Evolutionary conservation across 2,113 vertebrate genomes (phyloP), one percentile per base, ranked within the genome.

Genomic region (Phylloscopus whistleri): DNA sequence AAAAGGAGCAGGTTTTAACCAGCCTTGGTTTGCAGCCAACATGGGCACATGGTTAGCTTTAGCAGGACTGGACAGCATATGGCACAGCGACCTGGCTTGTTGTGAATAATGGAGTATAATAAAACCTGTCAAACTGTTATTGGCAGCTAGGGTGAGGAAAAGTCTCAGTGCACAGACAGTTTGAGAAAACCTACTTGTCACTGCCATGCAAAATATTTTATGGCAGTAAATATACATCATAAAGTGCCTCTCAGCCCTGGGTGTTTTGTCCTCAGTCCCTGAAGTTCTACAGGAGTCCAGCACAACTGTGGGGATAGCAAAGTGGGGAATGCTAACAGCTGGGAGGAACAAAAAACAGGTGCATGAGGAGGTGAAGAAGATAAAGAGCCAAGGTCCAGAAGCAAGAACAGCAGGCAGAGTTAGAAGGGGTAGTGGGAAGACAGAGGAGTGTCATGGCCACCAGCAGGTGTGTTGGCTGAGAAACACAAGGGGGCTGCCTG

Each of bases 31-130:
- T 81, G 86, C 85, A 95, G 95, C 96, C 95, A 97, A 90, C 52
- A 46, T 49, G 73, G 94, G 83, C 94, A 96, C 93, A 94, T 96
- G 93, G 83, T 96, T 95, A 93, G 93, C 95, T 97, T 94, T 90
- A 91, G 94, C 76, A 84, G 86, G 86, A 89, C 96, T 87, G 96
- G 94, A 89, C 94, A 96, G 88, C 96, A 97, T 96, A 97, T 95
- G 96, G 95, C 95, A 92, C 88, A 88, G 88, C 76, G 93, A 97
- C 95, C 95, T 95, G 96, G 80, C 93, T 96, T 95, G 90, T 95
- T 88, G 90, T 96, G 94, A 95, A 95, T 96, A 97, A 96, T 95
- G 90, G 90, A 90, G 93, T 96, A 92, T 92, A 95, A 97, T 94
- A 94, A 96, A 96, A 96, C 83, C 92, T 96, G 95, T 97, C 95